These are phyloP conservation scores for Pheosia tremula DNA, from an alignment of 2,888 invertebrate genomes.

Conservation along the genomic window DNA sequence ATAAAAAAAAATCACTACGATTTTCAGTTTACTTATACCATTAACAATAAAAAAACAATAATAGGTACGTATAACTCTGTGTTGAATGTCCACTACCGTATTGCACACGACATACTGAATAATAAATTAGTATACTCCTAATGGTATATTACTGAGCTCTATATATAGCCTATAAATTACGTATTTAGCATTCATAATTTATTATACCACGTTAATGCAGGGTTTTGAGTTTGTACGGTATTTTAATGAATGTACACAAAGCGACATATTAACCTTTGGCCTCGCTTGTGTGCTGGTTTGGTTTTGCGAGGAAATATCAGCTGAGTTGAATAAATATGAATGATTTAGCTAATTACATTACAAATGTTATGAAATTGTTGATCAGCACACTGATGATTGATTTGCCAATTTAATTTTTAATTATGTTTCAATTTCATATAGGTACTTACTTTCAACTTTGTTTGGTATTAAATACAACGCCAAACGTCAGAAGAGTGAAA, in stretches of 20 bases:
- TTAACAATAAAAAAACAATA: too few relatives aligned
- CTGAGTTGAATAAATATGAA: neutral
- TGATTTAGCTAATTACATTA: too few relatives aligned
- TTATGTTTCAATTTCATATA: too few relatives aligned
- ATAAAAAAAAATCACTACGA: too few relatives aligned
- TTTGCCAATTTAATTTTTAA: too few relatives aligned
- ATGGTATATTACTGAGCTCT: slow-evolving; percentile 44
- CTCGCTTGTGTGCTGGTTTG: neutral
- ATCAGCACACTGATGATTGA: too few relatives aligned
- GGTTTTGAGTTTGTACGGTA: slow-evolving; percentile 15
- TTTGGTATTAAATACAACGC: too few relatives aligned
- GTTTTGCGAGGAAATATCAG: neutral
- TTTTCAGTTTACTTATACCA: too few relatives aligned
- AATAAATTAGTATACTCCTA: slow-evolving; percentile 45
- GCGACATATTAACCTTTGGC: slow-evolving; percentile 22
- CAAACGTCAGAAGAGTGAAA: neutral
- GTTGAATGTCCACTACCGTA: too few relatives aligned
- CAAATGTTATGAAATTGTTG: too few relatives aligned
- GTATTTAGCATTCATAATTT: slow-evolving; percentile 26
- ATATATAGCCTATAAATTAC: slow-evolving; percentile 40
- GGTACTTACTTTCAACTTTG: too few relatives aligned
- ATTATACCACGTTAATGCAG: slow-evolving; percentile 17
- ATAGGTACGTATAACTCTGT: too few relatives aligned
- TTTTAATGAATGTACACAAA: slow-evolving; percentile 19
- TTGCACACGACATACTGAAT: slow-evolving; percentile 43